Base-by-base conservation (phyloP, 2,113 vertebrate genomes). In the Chunga burmeisteri region DNA sequence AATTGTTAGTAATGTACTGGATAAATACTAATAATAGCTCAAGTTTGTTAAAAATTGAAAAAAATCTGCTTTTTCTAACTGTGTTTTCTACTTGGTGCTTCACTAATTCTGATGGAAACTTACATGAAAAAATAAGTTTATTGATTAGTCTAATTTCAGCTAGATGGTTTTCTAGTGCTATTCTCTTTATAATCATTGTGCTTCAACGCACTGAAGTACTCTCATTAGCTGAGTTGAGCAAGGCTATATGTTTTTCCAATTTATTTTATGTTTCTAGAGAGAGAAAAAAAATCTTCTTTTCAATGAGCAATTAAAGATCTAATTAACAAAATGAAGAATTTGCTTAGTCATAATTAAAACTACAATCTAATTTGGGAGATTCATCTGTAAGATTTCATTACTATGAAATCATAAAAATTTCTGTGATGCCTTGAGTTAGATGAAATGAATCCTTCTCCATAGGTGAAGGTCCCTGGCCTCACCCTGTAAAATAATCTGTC, bases 341-440 rank as follows among this genome's bases (percentile, higher is more conserved):
- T 88, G n/a, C 40, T 89, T 88, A 78, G 86, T 94, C 79, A 50
- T 94, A 86, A 91, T 96, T 96, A 94, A 96, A 93, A 52, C 68
- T 59, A 50, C 67, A 70, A 2, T 83, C 40, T 80, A 61, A 93
- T 88, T 72, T 86, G 46, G 70, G 46, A 88, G 61, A 80, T 94
- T 90, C 25, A 23, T 66, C 85, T 82, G 3, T 65, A 75, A 65
- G 56, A 80, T 93, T 90, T 93, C 34, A 62, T 91, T 91, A 32
- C 78, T 58, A 27, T 85, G 40, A 82, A 75, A 72, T 29, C 0
- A 0, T 66, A 71, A 90, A 87, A 42, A 71, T 27, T 71, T 71
- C 78, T n/a, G 6, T 32, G 47, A 42, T 74, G 61, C 55, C 46
- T 77, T 1, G 1, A 86, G 38, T 78, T 93, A 10, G 0, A 26